phyloP scores from a whole-genome alignment of 2,888 invertebrate species.

The Heliconius sara region DNA sequence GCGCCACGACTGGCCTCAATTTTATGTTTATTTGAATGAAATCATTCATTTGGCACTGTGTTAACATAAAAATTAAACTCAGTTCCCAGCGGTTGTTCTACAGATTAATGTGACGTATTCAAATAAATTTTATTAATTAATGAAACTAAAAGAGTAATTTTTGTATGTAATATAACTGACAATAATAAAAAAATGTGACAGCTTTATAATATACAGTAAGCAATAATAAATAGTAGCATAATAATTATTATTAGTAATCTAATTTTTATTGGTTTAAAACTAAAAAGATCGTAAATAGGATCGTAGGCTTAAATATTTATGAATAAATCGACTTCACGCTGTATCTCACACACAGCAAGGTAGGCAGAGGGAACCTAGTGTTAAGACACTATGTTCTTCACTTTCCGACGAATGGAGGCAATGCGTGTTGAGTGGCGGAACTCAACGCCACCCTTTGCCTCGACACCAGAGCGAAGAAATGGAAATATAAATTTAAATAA shows the following conservation, averaged over 20 bases:
- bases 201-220: background rate
- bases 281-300: too few relatives aligned
- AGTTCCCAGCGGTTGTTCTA: constrained; percentile 3
- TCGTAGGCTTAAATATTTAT: too few relatives aligned
- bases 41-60: background rate
- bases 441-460: too few relatives aligned
- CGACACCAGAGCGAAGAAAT: too few relatives aligned
- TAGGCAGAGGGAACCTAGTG: too few relatives aligned
- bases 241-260: background rate
- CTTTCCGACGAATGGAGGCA: too few relatives aligned
- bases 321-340: too few relatives aligned
- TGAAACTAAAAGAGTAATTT: background rate
- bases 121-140: constrained; percentile 3
- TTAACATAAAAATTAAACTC: constrained; percentile 6
- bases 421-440: too few relatives aligned
- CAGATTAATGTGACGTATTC: constrained; percentile 4
- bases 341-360: too few relatives aligned
- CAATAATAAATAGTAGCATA: background rate
- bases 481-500: too few relatives aligned
- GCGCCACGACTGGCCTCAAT: background rate
- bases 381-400: too few relatives aligned
- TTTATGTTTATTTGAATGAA: background rate
- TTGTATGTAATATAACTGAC: background rate
- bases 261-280: too few relatives aligned
- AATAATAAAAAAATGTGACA: background rate